phyloP scores from a whole-genome alignment of 2,888 invertebrate species.

The Drosophila atripex region DNA sequence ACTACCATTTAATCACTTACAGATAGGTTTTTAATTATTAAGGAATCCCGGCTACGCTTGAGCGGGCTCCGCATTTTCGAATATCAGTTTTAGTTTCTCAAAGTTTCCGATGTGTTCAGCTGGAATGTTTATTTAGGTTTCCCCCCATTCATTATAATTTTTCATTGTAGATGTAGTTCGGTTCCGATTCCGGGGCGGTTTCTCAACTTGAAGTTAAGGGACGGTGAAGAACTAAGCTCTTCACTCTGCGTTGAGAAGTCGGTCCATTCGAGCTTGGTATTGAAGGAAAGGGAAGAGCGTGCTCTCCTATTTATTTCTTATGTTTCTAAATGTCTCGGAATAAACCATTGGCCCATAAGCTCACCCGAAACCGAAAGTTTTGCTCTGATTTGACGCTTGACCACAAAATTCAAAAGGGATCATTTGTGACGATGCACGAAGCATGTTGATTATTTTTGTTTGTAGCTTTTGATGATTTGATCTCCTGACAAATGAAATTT shows the following conservation, averaged over 20 bases:
- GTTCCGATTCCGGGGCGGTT: not conserved
- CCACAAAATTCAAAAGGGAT: conserved; percentile 16
- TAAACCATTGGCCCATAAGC: not conserved
- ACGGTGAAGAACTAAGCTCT: not conserved
- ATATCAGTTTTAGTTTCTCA: conserved; percentile 21
- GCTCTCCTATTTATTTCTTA: not conserved
- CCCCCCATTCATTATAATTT: not conserved
- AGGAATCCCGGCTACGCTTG: conserved; percentile 60
- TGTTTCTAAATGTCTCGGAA: not conserved
- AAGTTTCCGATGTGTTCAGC: not conserved
- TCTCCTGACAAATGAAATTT: conserved; percentile 22
- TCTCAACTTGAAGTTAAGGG: not conserved
- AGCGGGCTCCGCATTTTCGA: conserved; percentile 30
- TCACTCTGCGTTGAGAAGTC: not conserved
- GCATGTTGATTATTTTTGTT: conserved; percentile 27
- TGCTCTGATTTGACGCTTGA: conserved; percentile 32
- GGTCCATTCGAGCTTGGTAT: not conserved
- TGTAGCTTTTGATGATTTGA: conserved; percentile 17
- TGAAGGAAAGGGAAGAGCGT: not conserved
- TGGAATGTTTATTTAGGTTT: conserved; percentile 25
- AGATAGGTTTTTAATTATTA: conserved; percentile 24
- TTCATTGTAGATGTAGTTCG: not conserved
- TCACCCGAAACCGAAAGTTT: conserved; percentile 23
- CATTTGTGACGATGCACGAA: conserved; percentile 33
- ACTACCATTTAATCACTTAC: not conserved